Base-by-base conservation (phyloP, 2,113 vertebrate species). In the Vanacampus margaritifer region DNA sequence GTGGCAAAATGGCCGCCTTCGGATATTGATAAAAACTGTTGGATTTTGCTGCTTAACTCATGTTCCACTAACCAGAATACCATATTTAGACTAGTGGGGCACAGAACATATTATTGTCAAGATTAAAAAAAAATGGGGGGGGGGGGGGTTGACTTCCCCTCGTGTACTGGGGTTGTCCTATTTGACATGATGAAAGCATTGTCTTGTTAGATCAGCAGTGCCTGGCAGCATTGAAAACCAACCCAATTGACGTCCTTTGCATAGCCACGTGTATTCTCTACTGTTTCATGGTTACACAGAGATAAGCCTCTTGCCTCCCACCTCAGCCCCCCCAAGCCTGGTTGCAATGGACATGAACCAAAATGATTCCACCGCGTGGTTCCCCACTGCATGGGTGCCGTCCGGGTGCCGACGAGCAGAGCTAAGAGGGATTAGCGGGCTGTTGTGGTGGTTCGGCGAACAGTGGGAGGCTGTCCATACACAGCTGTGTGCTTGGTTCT, bases 401-500 rank as follows among this genome's bases (percentile, higher is more conserved):
- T 79, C 75, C 80, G 79, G 79, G 76, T 32, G 63, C 79, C 75
- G 74, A 80, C 76, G 82, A 83, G 82, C 79, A 84, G 80, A 87
- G 89, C 81, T 86, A 83, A 89, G 84, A 71, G 78, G 83, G 90
- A 91, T 91, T 90, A 90, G 80, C 24, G 78, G 65, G 67, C 67
- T 88, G 84, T 87, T 81, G 85, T 80, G 81, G 72, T 82, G 78
- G 72, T 76, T 78, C 68, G 76, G 79, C 71, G 79, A 89, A 79
- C 83, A 79, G 83, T 82, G 77, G 85, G 84, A 86, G 80, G 84
- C 82, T 80, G 75, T 90, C 80, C 84, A 89, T 80, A 89, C 87
- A 89, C 88, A 90, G 84, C 88, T 91, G 87, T 86, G 79, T 84
- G 82, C 83, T 82, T 88, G 80, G 82, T 84, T 82, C 84, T 90